Conservation (phyloP, 2,888 invertebrate species). For the Patella caerulea region DNA sequence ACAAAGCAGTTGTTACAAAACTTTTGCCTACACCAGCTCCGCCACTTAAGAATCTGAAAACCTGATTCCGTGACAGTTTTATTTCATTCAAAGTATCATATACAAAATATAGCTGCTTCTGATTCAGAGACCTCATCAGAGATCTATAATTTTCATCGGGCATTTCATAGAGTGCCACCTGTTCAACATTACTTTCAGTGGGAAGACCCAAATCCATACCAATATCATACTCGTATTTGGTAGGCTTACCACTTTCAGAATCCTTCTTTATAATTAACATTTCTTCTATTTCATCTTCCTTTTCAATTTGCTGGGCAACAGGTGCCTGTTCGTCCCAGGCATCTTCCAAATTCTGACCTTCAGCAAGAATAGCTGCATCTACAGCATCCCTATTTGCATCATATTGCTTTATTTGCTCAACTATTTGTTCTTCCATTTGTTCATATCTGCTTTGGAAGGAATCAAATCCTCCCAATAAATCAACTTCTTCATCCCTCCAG, state of each 20-base stretch:
- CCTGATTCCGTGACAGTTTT: conserved; percentile 32
- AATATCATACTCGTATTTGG: conserved; percentile 37
- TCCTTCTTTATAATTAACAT: not conserved
- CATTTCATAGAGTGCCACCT: conserved; percentile 26
- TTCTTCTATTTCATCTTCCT: not conserved
- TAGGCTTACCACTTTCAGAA: conserved; percentile 15
- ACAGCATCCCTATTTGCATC: conserved; percentile 32
- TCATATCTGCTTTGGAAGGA: not conserved
- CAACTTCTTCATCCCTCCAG: conserved; percentile 56
- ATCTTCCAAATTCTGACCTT: conserved; percentile 29
- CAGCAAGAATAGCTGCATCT: conserved; percentile 27
- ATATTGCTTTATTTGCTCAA: conserved; percentile 24
- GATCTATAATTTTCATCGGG: conserved; percentile 34
- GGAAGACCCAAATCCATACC: conserved; percentile 34
- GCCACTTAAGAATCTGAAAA: conserved; percentile 39
- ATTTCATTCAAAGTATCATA: conserved; percentile 34
- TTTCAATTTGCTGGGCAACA: not conserved
- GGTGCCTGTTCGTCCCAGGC: conserved; percentile 34
- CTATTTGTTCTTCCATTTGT: conserved; percentile 19
- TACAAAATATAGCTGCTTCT: conserved; percentile 37
- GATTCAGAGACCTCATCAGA: conserved; percentile 35
- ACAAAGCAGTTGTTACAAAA: conserved; percentile 36
- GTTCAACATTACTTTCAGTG: conserved; percentile 21
- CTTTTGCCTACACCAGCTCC: conserved; percentile 46
- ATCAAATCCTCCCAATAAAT: conserved; percentile 14